Base-by-base conservation (phyloP, 2,797 vertebrate species). In the Mycteria americana region DNA sequence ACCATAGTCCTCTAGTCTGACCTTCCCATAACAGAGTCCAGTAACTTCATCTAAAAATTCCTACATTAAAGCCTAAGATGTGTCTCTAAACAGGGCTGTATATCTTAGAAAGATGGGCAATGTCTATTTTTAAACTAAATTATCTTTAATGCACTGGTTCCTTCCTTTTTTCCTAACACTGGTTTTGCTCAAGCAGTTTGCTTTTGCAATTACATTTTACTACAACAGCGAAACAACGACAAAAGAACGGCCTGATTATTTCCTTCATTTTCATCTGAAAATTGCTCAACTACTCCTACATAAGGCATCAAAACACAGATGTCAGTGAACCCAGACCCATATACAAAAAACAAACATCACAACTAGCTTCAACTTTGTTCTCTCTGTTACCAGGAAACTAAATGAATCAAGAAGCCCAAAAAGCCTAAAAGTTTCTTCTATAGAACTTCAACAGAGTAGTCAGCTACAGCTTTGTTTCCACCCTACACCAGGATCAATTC, bases 151-250 rank as follows among this genome's bases (percentile, higher is more conserved):
- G 70, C 70, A 88, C 92, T 45, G 56, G 31, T 87, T 95, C 91
- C 89, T 96, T 97, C 95, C 93, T 96, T 94, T 92, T 86, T 84
- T 60, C 92, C 83, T 78, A 90, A 95, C 35, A 76, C 79, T 89
- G 69, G 39, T 85, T 95, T 87, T 90, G 65, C 93, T 95, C 89
- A 93, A 92, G 91, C 65, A 94, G 59, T 84, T 94, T 54, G 59
- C 69, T 92, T 80, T 72, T 90, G 54, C 85, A 95, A 88, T 96
- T 86, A 86, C 59, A n/a, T 68, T 95, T 93, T 76, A 87, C 92
- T 93, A 91, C 76, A 93, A 83, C n/a, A 78, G 88, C 72, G 95
- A 95, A 97, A 91, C 1, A 10, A 80, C 3, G 11, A 93, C 80
- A 79, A 77, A 92, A 85, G 64, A 92, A 86, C 2, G 5, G 46